Conservation (phyloP, 2,113 vertebrate genomes). For the Charina bottae region DNA sequence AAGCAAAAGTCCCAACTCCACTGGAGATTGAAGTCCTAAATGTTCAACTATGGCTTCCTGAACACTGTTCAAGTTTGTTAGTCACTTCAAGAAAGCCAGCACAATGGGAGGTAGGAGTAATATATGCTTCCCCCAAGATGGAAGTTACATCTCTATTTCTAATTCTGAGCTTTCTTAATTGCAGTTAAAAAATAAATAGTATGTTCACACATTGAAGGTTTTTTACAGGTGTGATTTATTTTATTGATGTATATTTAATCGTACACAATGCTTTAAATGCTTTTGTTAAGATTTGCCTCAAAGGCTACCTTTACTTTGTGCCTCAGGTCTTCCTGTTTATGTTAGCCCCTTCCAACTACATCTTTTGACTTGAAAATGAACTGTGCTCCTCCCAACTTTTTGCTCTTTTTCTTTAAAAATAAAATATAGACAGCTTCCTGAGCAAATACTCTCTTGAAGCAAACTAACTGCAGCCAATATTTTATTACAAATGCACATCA, state of each 20-base stretch:
- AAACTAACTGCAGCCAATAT: conserved; percentile 50
- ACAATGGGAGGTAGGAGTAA: not conserved
- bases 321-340: conserved; percentile 68
- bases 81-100: conserved; percentile 34
- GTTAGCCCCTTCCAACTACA: conserved; percentile 57
- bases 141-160: not conserved
- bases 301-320: conserved; percentile 79
- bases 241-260: conserved; percentile 83
- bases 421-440: conserved; percentile 51
- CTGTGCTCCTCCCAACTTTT: conserved; percentile 28
- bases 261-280: conserved; percentile 86
- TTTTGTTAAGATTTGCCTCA: conserved; percentile 88
- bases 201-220: conserved; percentile 53
- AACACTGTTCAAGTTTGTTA: conserved; percentile 54
- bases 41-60: conserved; percentile 33
- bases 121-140: not conserved
- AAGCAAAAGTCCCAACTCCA: conserved; percentile 69
- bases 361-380: conserved; percentile 65
- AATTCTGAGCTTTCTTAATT: conserved; percentile 59
- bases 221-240: conserved; percentile 77
- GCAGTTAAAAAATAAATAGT: conserved; percentile 69
- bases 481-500: conserved; percentile 47
- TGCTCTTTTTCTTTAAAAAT: conserved; percentile 53
- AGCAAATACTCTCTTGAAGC: conserved; percentile 64
- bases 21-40: conserved; percentile 58